phyloP scores from a whole-genome alignment of 2,888 invertebrate genomes.

The Stratiomys singularior region DNA sequence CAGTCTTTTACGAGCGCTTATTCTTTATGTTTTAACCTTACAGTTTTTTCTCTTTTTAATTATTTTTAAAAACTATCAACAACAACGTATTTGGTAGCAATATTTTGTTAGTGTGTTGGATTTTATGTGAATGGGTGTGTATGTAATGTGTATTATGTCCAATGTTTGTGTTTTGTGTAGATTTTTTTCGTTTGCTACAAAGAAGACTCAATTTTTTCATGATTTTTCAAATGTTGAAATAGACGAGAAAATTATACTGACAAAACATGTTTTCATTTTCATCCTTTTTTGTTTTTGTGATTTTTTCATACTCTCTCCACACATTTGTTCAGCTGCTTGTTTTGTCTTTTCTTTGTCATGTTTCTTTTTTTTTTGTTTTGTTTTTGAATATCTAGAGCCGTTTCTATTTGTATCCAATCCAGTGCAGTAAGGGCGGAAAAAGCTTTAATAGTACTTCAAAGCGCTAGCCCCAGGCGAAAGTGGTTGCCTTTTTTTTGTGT shows the following conservation, averaged over 20 bases:
- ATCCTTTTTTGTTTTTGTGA: no score
- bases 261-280: no score
- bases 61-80: conserved; percentile 38
- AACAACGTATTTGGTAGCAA: conserved; percentile 18
- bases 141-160: conserved; percentile 2
- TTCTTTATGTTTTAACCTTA: conserved; percentile 12
- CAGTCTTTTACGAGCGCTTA: conserved; percentile 45
- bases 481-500: no score
- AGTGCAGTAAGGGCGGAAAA: no score
- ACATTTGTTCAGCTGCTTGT: no score
- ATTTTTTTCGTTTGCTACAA: background rate
- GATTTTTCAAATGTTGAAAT: background rate
- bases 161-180: background rate
- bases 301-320: no score
- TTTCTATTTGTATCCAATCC: no score
- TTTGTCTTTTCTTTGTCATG: no score
- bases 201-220: background rate
- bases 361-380: no score
- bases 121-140: background rate
- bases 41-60: conserved; percentile 8
- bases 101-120: background rate
- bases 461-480: no score
- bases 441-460: no score
- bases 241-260: background rate
- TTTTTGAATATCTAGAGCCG: no score